Base-by-base conservation (phyloP, 2,888 invertebrate species). In the Desoria tigrina region DNA sequence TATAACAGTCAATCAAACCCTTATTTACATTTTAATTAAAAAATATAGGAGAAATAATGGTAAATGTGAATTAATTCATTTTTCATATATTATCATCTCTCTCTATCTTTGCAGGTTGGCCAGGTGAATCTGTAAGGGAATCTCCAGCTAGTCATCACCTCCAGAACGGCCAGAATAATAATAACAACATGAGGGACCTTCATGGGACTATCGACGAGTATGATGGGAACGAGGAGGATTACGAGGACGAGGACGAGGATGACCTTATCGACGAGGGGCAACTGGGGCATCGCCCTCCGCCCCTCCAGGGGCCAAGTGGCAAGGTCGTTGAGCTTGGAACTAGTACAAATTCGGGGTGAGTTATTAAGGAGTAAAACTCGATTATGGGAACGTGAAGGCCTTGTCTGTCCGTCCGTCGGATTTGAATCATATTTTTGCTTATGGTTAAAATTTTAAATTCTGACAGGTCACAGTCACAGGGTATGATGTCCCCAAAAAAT, bases 141-240 rank as follows among this genome's bases (percentile, higher is more conserved):
- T 60, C 63, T 2, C 60, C 27, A n/a, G 39, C 39, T 9, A 39
- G 45, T 45, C n/a, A 16, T 16, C n/a, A 4, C 4, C 9, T 45
- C 4, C n/a, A 11, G 39, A 16, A 16, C 9, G 39, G 9, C 16
- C 9, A 39, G 16, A 16, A 39, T 9, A 16, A 39, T 39, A n/a
- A n/a, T n/a, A n/a, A n/a, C n/a, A n/a, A n/a, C 58, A 50, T n/a
- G 26, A 42, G 37, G 32, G 58, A 58, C 56, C 65, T 62, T 27
- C 64, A 56, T 14, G 32, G 65, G n/a, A 62, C 60, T 21, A 73
- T 73, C 42, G 73, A 73, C 62, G 73, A 73, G 54, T 73, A 73
- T 39, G 73, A 73, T 27, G 63, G 67, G 42, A 53, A 61, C 14
- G 68, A 65, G 42, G 73, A 73, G 45, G 71, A 73, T 9, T 69